Percentiles rank a stretch among this genome's conserved stretches.
Evolutionary conservation across 2,797 vertebrate genomes (phyloP).

Genomic region (Typhlichthys eigenmanni): DNA sequence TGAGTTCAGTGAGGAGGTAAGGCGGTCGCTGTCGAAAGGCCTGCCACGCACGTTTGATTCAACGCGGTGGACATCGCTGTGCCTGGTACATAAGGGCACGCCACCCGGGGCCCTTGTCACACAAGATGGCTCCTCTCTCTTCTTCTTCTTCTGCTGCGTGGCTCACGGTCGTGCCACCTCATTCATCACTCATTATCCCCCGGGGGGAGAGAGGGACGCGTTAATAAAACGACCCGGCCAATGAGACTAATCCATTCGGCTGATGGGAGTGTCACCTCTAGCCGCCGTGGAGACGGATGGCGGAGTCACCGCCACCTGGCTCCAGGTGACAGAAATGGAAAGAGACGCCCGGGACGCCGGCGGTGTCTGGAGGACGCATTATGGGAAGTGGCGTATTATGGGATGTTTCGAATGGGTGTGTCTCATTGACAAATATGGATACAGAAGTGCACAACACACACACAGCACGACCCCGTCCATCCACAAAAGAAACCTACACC

Average conservation of each 20-base stretch:
- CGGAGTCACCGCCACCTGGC: slow-evolving; percentile 51
- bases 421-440: not conserved
- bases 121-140: slow-evolving; percentile 8
- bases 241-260: slow-evolving; percentile 77
- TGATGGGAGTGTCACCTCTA: slow-evolving; percentile 79
- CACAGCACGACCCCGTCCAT: not conserved
- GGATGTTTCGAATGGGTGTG: not conserved
- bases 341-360: slow-evolving; percentile 26
- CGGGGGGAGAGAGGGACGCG: slow-evolving; percentile 67
- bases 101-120: slow-evolving; percentile 5
- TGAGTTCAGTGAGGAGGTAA: slow-evolving; percentile 23
- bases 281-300: slow-evolving; percentile 60
- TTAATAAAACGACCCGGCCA: slow-evolving; percentile 77
- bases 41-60: slow-evolving; percentile 40
- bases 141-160: slow-evolving; percentile 30
- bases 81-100: slow-evolving; percentile 42
- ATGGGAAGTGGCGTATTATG: not conserved
- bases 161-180: slow-evolving; percentile 31
- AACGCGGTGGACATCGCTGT: slow-evolving; percentile 19
- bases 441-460: slow-evolving; percentile 9
- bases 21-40: slow-evolving; percentile 27
- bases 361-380: not conserved
- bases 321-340: slow-evolving; percentile 41
- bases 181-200: slow-evolving; percentile 79
- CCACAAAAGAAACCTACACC: not conserved